A percentile compares a stretch with the other conserved stretches of the same genome.
These are phyloP conservation scores for Chrysopilus asiliformis DNA, from an alignment of 2,888 invertebrate species.

Conservation along the genomic window DNA sequence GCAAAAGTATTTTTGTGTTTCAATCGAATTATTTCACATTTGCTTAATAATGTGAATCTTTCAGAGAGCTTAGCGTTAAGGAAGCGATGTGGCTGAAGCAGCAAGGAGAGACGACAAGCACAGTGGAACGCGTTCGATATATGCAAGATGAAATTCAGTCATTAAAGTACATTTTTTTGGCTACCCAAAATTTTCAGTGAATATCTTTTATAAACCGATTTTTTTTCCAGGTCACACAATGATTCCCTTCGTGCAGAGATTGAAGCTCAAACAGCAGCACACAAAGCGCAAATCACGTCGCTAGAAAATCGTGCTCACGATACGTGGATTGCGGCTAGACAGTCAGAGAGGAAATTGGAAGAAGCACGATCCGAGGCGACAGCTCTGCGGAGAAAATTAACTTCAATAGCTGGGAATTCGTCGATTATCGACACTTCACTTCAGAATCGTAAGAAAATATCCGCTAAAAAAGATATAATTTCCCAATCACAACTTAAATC, in stretches of 20 bases:
- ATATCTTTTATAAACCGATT: background rate
- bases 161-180: conserved; percentile 47
- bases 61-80: conserved; percentile 59
- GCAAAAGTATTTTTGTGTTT: conserved; percentile 52
- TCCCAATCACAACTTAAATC: background rate
- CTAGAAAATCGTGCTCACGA: conserved; percentile 76
- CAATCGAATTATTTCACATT: conserved; percentile 2
- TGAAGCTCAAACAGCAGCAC: conserved; percentile 63
- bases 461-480: background rate
- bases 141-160: conserved; percentile 69
- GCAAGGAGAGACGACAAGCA: conserved; percentile 67
- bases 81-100: conserved; percentile 68
- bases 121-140: conserved; percentile 61
- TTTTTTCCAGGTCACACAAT: conserved; percentile 37
- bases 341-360: conserved; percentile 68
- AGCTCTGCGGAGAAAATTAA: conserved; percentile 47
- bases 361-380: conserved; percentile 62
- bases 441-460: conserved; percentile 18
- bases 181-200: background rate
- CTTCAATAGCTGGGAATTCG: conserved; percentile 24
- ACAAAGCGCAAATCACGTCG: conserved; percentile 55
- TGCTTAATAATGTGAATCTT: conserved; percentile 4
- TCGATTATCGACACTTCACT: conserved; percentile 16
- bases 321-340: conserved; percentile 71
- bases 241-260: conserved; percentile 65